These are phyloP conservation scores for Linurgus olivaceus DNA, from an alignment of 2,797 vertebrate genomes.

Conservation along the genomic window DNA sequence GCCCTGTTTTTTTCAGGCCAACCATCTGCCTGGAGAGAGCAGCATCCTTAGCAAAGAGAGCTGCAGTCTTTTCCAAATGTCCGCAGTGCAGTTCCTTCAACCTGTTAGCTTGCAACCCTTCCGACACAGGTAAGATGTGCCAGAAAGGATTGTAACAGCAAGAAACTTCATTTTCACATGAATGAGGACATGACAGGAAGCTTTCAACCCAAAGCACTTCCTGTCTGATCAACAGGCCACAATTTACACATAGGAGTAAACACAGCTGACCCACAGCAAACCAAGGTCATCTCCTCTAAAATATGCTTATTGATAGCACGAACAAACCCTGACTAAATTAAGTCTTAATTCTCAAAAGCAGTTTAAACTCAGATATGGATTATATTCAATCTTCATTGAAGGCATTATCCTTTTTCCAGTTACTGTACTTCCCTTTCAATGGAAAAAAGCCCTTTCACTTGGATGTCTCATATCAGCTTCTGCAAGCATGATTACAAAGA, in stretches of 20 bases:
- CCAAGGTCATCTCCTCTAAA: neutral
- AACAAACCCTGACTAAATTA: neutral
- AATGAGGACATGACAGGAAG: conserved; percentile 27
- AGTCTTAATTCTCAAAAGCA: neutral
- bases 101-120: neutral
- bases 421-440: neutral
- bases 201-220: conserved; percentile 19
- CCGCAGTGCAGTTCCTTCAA: neutral
- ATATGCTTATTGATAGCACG: neutral
- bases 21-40: neutral
- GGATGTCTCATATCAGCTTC: neutral
- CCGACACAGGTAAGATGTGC: neutral
- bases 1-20: neutral
- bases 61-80: accelerated
- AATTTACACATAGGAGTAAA: conserved; percentile 31
- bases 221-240: conserved; percentile 22
- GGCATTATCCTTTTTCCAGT: neutral
- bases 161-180: conserved; percentile 35
- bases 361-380: neutral
- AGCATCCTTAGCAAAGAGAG: neutral
- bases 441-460: neutral
- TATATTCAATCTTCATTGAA: neutral
- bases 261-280: neutral
- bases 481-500: neutral
- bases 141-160: neutral